Conservation (phyloP, 2,113 vertebrate species). For the Riparia riparia region DNA sequence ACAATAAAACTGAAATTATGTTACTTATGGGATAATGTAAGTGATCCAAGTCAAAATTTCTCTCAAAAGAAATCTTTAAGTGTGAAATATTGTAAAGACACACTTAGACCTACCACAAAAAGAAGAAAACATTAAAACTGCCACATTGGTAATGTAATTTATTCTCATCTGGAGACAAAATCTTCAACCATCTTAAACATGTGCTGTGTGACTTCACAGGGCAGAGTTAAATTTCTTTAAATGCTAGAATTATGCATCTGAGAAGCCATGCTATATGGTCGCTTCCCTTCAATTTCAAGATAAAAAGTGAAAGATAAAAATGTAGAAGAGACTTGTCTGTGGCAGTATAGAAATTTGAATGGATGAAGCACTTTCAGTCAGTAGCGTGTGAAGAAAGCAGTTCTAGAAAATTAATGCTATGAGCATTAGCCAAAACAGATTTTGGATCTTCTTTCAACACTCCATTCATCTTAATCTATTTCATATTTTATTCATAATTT, state of each 20-base stretch:
- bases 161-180: neutral
- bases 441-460: slow-evolving; percentile 50
- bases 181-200: neutral
- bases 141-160: neutral
- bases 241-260: neutral
- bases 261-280: neutral
- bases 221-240: neutral
- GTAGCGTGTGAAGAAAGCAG: neutral
- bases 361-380: neutral
- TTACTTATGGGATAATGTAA: neutral
- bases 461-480: slow-evolving; percentile 61
- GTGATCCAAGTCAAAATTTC: neutral
- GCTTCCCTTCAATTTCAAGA: neutral
- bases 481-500: slow-evolving; percentile 67
- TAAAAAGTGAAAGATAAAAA: slow-evolving; percentile 5
- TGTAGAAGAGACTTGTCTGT: neutral
- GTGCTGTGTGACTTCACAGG: neutral
- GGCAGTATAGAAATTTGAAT: neutral
- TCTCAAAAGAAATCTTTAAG: neutral
- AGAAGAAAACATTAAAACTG: neutral
- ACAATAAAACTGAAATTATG: neutral
- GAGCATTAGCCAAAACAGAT: slow-evolving; percentile 52
- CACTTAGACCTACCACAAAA: neutral
- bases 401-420: slow-evolving; percentile 40
- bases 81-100: neutral